phyloP scores from a whole-genome alignment of 2,888 invertebrate species.

The Trissolcus brochymenae region DNA sequence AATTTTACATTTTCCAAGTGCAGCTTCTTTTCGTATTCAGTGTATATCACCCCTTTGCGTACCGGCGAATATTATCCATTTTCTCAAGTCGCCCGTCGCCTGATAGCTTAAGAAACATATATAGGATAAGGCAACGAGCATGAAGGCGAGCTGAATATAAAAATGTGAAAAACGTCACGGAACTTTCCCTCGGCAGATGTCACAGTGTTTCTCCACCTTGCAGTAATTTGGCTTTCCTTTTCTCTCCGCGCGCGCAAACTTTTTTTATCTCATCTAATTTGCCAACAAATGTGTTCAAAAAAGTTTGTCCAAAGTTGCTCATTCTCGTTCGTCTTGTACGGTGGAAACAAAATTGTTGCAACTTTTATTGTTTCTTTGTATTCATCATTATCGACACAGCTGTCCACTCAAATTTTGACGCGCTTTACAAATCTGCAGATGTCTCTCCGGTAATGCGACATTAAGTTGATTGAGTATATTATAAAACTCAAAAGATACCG shows the following conservation, averaged over 20 bases:
- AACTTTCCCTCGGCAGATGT: constrained; percentile 62
- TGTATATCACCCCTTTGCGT: constrained; percentile 60
- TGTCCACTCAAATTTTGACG: constrained; percentile 5
- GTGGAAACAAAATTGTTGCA: constrained; percentile 28
- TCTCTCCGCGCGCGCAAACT: constrained; percentile 48
- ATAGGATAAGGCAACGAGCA: constrained; percentile 57
- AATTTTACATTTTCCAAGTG: constrained; percentile 21
- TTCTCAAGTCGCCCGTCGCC: constrained; percentile 61
- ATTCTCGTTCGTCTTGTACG: constrained; percentile 2
- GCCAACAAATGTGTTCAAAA: constrained; percentile 51
- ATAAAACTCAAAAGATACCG: constrained; percentile 12
- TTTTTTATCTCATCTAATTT: constrained; percentile 57
- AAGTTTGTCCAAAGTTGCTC: constrained; percentile 42
- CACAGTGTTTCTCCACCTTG: constrained; percentile 62
- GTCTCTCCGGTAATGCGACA: too few species aligned
- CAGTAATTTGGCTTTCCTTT: constrained; percentile 61
- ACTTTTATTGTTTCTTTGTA: constrained; percentile 15
- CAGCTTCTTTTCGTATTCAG: constrained; percentile 61
- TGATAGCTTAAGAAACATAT: constrained; percentile 60
- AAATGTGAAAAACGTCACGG: constrained; percentile 60
- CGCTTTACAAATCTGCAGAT: too few species aligned
- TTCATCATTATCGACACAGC: constrained; percentile 28
- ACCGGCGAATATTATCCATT: constrained; percentile 64
- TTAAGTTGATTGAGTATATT: not conserved
- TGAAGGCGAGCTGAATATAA: constrained; percentile 63